Conservation (phyloP, 2,113 vertebrate species). For the Antigone vipio region DNA sequence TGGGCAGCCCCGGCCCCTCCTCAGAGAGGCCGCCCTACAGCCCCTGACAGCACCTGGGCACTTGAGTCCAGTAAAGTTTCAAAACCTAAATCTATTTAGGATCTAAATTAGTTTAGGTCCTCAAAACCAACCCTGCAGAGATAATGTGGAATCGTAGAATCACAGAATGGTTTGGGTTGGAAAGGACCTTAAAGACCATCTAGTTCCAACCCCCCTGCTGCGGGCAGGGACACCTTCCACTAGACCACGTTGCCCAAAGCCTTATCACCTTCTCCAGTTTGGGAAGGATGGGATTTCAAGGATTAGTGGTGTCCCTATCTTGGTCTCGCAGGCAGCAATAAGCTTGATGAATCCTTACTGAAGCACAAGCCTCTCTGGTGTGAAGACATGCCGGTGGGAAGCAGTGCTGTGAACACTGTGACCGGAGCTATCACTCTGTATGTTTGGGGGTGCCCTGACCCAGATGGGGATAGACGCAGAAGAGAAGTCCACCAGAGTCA, state of each 20-base stretch:
- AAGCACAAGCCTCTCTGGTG: background rate
- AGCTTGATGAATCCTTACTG: background rate
- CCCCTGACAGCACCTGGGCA: background rate
- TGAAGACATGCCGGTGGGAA: background rate
- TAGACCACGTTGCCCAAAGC: too few relatives aligned
- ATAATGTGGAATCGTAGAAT: background rate
- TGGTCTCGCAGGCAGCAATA: background rate
- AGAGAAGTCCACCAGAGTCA: background rate
- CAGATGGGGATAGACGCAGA: too few relatives aligned
- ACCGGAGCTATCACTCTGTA: background rate
- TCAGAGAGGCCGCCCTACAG: background rate
- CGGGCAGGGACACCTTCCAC: too few relatives aligned
- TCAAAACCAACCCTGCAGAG: background rate
- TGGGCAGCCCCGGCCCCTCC: accelerated
- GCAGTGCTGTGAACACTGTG: background rate
- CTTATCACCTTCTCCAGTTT: background rate
- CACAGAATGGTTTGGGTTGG: too few relatives aligned
- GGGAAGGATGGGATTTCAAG: background rate
- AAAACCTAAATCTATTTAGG: background rate
- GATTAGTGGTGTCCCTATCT: background rate
- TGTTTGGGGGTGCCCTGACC: background rate
- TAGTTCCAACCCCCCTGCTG: too few relatives aligned
- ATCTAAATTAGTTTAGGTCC: background rate
- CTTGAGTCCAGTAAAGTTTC: background rate
- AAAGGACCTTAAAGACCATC: too few relatives aligned